Conservation (phyloP, 2,113 vertebrate genomes). For the Dinomys branickii region DNA sequence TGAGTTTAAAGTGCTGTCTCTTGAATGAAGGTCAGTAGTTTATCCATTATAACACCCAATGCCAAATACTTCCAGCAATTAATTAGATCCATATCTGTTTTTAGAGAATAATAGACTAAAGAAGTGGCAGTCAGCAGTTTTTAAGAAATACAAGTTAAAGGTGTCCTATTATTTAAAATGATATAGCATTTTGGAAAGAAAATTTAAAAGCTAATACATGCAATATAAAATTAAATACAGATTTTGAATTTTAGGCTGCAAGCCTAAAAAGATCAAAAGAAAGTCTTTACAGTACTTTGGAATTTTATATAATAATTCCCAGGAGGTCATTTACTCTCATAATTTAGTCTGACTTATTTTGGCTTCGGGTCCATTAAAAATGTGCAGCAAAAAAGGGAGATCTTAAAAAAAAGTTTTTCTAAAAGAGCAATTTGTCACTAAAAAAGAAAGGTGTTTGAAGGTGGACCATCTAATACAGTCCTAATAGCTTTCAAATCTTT, state of each 20-base stretch:
- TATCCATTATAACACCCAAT: constrained; percentile 82
- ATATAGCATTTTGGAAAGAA: constrained; percentile 88
- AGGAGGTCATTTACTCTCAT: constrained; percentile 90
- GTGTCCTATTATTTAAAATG: constrained; percentile 88
- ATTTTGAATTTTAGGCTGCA: constrained; percentile 89
- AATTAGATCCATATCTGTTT: constrained; percentile 87
- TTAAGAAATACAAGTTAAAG: constrained; percentile 88
- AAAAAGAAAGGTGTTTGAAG: constrained; percentile 85
- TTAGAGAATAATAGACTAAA: constrained; percentile 86
- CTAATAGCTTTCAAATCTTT: constrained; percentile 89
- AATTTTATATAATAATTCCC: constrained; percentile 89
- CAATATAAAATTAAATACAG: constrained; percentile 90
- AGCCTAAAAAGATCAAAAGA: constrained; percentile 90
- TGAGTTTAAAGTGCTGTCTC: constrained; percentile 81
- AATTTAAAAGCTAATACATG: constrained; percentile 88
- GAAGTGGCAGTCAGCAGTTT: constrained; percentile 84
- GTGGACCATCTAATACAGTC: constrained; percentile 85
- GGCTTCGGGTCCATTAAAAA: constrained; percentile 90
- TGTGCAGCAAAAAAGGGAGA: constrained; percentile 84
- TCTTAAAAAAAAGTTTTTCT: constrained; percentile 78
- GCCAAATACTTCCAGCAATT: constrained; percentile 85
- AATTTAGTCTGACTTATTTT: constrained; percentile 93
- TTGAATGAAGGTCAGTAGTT: constrained; percentile 85
- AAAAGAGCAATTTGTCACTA: constrained; percentile 86
- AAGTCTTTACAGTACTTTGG: constrained; percentile 88